Base-by-base conservation (phyloP, 2,113 vertebrate genomes). In the Lampris megalopsis region DNA sequence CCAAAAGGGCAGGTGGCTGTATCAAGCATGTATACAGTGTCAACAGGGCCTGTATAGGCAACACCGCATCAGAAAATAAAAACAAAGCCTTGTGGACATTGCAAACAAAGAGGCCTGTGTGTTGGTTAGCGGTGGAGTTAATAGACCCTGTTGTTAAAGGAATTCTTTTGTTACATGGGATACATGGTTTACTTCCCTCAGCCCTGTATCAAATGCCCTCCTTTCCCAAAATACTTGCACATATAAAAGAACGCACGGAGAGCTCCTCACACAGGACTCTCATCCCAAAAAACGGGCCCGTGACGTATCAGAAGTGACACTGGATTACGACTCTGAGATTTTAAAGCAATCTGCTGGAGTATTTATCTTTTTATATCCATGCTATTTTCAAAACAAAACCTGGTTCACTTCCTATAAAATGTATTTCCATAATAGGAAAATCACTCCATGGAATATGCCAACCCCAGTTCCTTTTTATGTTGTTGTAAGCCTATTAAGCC, bases 31-130 rank as follows among this genome's bases (percentile, higher is more conserved):
- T 94, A 79, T 93, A 92, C 82, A 93, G 84, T 95, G 83, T 93
- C 91, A 95, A 94, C 92, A 94, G 62, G 63, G 72, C 73, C 75
- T 94, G 93, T 93, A 86, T 94, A 93, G 74, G 83, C 89, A 95
- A 94, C 91, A 94, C 11, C 52, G 35, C 57, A 38, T 71, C 6
- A 6, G 85, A 80, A 60, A 92, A 90, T 73, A 89, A 87, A 94
- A 94, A 92, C 94, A 50, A 77, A 80, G 84, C 81, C 82, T 70
- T 93, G 93, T 95, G 91, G 92, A 93, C 83, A 94, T 85, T 89
- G 81, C 72, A 93, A 94, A 95, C 92, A 94, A 61, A 68, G 75
- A 48, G 36, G 61, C 52, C 70, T 72, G 72, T 80, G 72, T 79
- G 87, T 81, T 79, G 37, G 71, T 49, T 9, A 42, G 54, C 13